These are phyloP conservation scores for Tadarida brasiliensis DNA, from an alignment of 2,797 vertebrate genomes.

Conservation along the genomic window DNA sequence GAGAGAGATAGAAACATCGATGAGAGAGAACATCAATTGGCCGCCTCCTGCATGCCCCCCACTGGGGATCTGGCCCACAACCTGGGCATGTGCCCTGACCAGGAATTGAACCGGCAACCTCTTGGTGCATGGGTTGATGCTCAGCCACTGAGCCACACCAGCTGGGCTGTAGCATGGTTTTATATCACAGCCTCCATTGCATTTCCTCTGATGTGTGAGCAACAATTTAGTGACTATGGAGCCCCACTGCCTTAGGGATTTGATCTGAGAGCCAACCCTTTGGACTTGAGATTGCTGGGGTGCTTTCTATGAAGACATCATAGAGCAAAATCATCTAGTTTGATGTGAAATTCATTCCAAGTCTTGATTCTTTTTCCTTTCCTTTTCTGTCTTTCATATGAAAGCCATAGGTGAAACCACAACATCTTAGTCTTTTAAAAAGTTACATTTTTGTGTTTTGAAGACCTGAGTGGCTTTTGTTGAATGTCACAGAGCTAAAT, in stretches of 20 bases:
- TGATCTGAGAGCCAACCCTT: neutral
- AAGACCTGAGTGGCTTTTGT: neutral
- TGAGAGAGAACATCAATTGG: too few species aligned
- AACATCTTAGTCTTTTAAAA: neutral
- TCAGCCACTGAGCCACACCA: too few species aligned
- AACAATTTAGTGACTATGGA: fast-evolving
- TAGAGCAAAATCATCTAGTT: constrained; percentile 41
- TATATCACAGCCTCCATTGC: neutral
- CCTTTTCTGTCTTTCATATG: neutral
- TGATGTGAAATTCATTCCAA: constrained; percentile 42
- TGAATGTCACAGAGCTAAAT: neutral
- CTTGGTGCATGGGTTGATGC: too few species aligned
- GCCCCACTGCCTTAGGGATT: neutral
- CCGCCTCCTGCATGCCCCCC: too few species aligned
- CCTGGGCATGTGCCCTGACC: too few species aligned
- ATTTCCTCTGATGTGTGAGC: neutral
- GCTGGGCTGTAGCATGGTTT: neutral
- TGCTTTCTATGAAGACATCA: constrained; percentile 1
- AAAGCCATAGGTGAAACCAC: neutral
- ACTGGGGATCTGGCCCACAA: too few species aligned
- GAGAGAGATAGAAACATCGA: too few species aligned
- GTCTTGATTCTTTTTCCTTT: constrained; percentile 28
- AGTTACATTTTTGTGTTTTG: neutral
- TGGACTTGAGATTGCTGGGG: neutral
- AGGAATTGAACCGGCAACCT: too few species aligned